These are phyloP conservation scores for Phalanger gymnotis DNA, from an alignment of 2,797 vertebrate genomes.

Conservation along the genomic window DNA sequence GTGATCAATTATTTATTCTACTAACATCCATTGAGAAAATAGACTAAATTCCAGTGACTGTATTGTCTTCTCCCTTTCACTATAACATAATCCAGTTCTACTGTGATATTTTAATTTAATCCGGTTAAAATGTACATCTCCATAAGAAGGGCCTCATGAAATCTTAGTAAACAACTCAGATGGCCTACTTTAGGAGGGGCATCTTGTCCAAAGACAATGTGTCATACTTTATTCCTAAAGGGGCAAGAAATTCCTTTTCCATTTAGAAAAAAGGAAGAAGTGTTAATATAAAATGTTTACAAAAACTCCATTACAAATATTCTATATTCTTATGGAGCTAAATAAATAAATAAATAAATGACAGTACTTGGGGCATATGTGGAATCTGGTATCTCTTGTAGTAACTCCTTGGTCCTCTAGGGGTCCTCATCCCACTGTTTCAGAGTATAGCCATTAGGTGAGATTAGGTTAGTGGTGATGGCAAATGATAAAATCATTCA, in stretches of 20 bases:
- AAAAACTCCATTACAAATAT: background rate
- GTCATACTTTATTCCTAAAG: background rate
- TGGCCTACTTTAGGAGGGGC: background rate
- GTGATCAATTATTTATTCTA: background rate
- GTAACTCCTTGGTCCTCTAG: background rate
- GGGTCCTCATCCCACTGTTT: background rate
- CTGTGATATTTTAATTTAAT: background rate
- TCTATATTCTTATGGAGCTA: background rate
- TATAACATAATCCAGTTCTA: background rate
- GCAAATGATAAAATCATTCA: background rate
- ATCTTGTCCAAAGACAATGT: background rate
- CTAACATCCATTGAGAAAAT: background rate
- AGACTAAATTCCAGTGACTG: background rate
- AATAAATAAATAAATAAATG: background rate
- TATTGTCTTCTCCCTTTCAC: background rate
- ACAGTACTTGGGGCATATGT: background rate
- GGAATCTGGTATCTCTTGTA: background rate
- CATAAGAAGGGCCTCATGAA: background rate
- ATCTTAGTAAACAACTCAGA: background rate
- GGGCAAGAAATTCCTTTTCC: background rate
- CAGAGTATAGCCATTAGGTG: background rate
- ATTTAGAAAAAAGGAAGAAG: background rate
- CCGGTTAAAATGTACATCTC: background rate
- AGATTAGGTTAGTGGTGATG: background rate
- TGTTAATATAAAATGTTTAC: background rate